A percentile compares a stretch with the other conserved stretches of the same genome.
These are phyloP conservation scores for Leuciscus waleckii DNA, from an alignment of 2,797 vertebrate species.

Conservation along the genomic window DNA sequence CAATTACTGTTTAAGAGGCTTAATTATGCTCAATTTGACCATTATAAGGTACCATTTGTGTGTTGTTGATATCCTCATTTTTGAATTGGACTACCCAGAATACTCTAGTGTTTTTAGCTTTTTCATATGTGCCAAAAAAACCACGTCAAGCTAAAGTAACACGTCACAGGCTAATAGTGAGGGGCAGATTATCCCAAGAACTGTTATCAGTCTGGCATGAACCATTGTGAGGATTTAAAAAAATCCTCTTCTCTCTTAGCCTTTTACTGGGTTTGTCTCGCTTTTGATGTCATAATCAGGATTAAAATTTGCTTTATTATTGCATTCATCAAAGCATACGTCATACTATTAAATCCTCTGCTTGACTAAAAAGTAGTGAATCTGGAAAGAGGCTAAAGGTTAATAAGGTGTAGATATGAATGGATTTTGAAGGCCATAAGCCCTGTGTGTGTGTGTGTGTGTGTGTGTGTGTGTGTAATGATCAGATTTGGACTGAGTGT, in stretches of 20 bases:
- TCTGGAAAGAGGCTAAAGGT: constrained; percentile 7
- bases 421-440: not conserved
- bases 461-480: not conserved
- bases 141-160: constrained; percentile 1
- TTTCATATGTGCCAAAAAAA: constrained; percentile 47
- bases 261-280: constrained; percentile 17
- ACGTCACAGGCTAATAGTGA: constrained; percentile 41
- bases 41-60: not conserved
- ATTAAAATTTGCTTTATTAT: constrained; percentile 26
- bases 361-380: constrained; percentile 9
- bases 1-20: too few relatives aligned
- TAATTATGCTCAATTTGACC: not conserved
- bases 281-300: constrained; percentile 34
- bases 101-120: not conserved
- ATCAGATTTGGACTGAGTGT: not conserved
- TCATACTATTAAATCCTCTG: not conserved
- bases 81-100: not conserved
- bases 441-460: not conserved
- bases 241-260: constrained; percentile 10
- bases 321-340: not conserved
- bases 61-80: not conserved
- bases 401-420: constrained; percentile 19
- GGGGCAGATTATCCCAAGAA: constrained; percentile 27
- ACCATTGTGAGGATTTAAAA: constrained; percentile 27
- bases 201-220: constrained; percentile 21